phyloP scores from a whole-genome alignment of 2,113 vertebrate genomes.

The Ctenomys sociabilis region DNA sequence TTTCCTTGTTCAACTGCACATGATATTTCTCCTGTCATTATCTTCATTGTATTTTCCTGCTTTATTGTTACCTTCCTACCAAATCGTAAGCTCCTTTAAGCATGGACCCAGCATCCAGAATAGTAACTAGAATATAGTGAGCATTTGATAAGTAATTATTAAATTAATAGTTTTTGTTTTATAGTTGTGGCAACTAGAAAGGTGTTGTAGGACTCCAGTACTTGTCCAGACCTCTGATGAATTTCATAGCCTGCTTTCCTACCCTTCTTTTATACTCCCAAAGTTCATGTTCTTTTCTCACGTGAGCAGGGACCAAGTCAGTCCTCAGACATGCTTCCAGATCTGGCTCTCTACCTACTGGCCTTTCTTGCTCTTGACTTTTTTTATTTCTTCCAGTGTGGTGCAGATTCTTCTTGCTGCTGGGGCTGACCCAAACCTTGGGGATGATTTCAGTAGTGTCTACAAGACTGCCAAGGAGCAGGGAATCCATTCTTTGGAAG shows the following conservation, averaged over 20 bases:
- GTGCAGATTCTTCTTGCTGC: conserved; percentile 92
- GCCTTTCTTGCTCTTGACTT: conserved; percentile 55
- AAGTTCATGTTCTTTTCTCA: conserved; percentile 5
- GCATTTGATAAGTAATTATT: conserved; percentile 31
- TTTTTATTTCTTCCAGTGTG: conserved; percentile 85
- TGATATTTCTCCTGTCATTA: neutral
- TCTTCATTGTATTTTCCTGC: neutral
- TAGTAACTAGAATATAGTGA: neutral
- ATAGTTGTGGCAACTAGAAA: neutral
- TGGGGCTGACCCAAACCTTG: conserved; percentile 93
- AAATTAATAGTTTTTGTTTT: conserved; percentile 34
- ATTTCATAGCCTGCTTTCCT: conserved; percentile 5
- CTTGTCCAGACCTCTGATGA: neutral
- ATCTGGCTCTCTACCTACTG: neutral
- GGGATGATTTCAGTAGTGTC: conserved; percentile 95
- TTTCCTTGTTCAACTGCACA: neutral
- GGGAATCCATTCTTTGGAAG: conserved; percentile 95
- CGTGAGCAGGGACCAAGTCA: neutral
- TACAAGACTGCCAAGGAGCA: conserved; percentile 94
- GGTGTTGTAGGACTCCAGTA: neutral
- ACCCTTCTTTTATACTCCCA: neutral
- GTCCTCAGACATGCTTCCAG: neutral
- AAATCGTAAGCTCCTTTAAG: neutral
- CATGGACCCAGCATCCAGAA: neutral
- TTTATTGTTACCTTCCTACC: conserved; percentile 3